A percentile compares a stretch with the other conserved stretches of the same genome.
These are phyloP conservation scores for Thera obeliscata DNA, from an alignment of 2,888 invertebrate genomes.

Conservation along the genomic window DNA sequence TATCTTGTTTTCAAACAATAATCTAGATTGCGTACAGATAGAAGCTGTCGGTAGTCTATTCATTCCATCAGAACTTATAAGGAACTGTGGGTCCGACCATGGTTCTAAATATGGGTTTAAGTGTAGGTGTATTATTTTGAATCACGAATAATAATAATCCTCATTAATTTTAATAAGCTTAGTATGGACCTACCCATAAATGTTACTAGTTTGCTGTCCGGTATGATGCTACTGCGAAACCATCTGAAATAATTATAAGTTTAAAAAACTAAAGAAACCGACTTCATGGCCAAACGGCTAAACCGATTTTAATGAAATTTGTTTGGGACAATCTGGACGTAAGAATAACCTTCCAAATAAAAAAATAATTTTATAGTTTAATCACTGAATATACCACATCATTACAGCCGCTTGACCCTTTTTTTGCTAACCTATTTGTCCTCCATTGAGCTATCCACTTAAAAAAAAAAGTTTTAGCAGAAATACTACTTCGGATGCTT, in stretches of 20 bases:
- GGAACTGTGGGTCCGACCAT: conserved; percentile 14
- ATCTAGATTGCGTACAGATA: neutral
- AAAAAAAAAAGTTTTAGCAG: no score
- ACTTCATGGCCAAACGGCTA: no score
- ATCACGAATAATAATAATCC: conserved; percentile 20
- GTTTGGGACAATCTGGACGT: no score
- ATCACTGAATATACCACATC: neutral
- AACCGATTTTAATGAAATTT: no score
- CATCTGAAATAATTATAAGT: conserved; percentile 58
- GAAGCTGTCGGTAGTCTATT: conserved; percentile 3
- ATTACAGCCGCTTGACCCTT: neutral
- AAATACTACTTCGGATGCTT: no score
- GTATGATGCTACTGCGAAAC: conserved; percentile 76
- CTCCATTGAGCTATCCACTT: neutral
- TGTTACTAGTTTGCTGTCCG: conserved; percentile 68
- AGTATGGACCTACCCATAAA: conserved; percentile 63
- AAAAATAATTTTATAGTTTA: neutral
- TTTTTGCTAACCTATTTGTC: neutral
- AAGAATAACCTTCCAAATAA: no score
- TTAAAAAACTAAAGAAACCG: no score
- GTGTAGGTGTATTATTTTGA: conserved; percentile 31
- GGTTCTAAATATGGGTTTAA: conserved; percentile 22
- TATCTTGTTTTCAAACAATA: conserved; percentile 6
- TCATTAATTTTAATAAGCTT: conserved; percentile 31
- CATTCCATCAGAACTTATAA: conserved; percentile 16